Evolutionary conservation across 2,113 vertebrate genomes (phyloP).

Genomic region (Calyptommatus sinebrachiatus): DNA sequence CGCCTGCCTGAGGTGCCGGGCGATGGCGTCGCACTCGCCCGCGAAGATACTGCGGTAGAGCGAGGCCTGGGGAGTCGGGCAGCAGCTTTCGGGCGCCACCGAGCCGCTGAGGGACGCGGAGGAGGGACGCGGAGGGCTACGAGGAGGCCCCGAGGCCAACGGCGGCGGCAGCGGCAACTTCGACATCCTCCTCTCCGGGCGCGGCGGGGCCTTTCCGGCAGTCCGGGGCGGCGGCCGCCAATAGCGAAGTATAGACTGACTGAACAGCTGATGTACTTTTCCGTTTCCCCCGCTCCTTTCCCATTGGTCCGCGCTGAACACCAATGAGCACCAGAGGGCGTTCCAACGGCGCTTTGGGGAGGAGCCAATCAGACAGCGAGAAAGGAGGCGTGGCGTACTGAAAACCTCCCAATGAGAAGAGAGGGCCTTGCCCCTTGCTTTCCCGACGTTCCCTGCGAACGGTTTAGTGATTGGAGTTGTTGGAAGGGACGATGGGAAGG

Average conservation of each 20-base stretch:
- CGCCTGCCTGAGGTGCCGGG: not conserved
- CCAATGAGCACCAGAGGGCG: not conserved
- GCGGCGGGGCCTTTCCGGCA: not conserved
- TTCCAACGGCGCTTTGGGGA: too few relatives aligned
- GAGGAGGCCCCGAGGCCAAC: too few relatives aligned
- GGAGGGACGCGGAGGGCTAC: too few relatives aligned
- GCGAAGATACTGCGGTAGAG: constrained; percentile 26
- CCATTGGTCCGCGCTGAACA: not conserved
- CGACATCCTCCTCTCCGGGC: too few relatives aligned
- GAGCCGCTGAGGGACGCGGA: not conserved
- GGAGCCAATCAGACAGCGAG: not conserved
- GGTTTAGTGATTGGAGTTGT: too few relatives aligned
- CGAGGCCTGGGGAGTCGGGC: not conserved
- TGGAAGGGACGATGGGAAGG: too few relatives aligned
- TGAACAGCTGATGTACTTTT: too few relatives aligned
- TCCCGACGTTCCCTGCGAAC: not conserved
- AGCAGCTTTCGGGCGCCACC: too few relatives aligned
- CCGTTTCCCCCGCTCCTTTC: not conserved
- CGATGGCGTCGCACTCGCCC: constrained; percentile 4
- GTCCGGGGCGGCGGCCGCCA: too few relatives aligned
- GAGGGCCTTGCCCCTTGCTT: too few relatives aligned
- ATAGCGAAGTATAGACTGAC: too few relatives aligned
- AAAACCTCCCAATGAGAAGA: not conserved
- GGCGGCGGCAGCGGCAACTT: too few relatives aligned
- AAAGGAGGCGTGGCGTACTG: not conserved